phyloP scores from a whole-genome alignment of 2,888 invertebrate species.

The Ennomos quercinarius region DNA sequence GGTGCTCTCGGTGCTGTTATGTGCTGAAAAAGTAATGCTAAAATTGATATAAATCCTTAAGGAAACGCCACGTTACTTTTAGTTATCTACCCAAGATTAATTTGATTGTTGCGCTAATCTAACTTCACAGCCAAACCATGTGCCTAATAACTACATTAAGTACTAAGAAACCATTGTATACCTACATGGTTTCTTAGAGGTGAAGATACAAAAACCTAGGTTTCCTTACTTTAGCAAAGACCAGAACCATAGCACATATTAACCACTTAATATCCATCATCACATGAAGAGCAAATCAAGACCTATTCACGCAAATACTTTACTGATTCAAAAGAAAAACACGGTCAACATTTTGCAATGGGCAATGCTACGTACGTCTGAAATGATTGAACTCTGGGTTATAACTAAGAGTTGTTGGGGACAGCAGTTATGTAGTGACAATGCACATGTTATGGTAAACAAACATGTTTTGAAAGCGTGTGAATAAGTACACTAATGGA shows the following conservation, averaged over 20 bases:
- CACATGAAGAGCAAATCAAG: background rate
- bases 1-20: constrained; percentile 6
- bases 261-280: constrained; percentile 13
- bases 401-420: constrained; percentile 23
- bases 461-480: constrained; percentile 41
- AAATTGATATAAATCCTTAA: no score
- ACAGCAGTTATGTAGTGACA: constrained; percentile 1
- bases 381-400: background rate
- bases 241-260: constrained; percentile 2
- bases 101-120: no score
- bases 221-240: constrained; percentile 9
- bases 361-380: background rate
- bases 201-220: background rate
- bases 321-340: background rate
- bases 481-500: background rate
- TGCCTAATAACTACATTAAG: no score
- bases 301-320: no score
- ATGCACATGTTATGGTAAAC: constrained; percentile 37
- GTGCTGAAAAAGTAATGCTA: background rate
- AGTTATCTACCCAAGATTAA: no score
- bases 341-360: background rate
- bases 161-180: no score
- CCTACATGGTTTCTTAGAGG: no score
- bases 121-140: no score
- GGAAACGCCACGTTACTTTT: no score